phyloP scores from a whole-genome alignment of 1,140 invertebrate species.

The Drosophila ananassae region DNA sequence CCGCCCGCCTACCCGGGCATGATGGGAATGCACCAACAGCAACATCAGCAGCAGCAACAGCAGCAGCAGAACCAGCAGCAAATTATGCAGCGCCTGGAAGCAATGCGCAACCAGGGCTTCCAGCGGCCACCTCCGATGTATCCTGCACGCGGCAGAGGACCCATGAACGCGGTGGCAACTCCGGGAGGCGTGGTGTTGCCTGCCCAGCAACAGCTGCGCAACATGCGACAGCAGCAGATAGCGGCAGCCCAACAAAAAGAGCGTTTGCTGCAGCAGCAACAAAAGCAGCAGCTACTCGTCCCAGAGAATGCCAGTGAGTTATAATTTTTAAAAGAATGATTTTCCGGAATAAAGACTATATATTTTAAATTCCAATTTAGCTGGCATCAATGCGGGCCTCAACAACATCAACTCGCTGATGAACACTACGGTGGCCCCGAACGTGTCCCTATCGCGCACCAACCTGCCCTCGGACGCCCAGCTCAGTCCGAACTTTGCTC shows the following conservation, averaged over 20 bases:
- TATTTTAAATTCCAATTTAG: slow-evolving; percentile 11
- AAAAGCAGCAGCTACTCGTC: slow-evolving; percentile 89
- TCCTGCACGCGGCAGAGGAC: slow-evolving; percentile 56
- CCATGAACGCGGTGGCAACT: slow-evolving; percentile 79
- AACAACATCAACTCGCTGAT: slow-evolving; percentile 91
- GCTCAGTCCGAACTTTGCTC: slow-evolving; percentile 87
- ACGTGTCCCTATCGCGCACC: slow-evolving; percentile 89
- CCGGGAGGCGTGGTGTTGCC: slow-evolving; percentile 68
- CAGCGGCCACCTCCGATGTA: slow-evolving; percentile 82
- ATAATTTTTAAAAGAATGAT: background rate
- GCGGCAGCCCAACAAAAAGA: slow-evolving; percentile 85
- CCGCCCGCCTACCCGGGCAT: slow-evolving; percentile 76
- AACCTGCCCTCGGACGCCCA: slow-evolving; percentile 89
- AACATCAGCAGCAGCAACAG: slow-evolving; percentile 42
- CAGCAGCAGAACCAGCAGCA: slow-evolving; percentile 58
- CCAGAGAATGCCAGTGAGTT: slow-evolving; percentile 86
- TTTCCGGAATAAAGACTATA: too few species aligned
- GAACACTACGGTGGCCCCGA: slow-evolving; percentile 92
- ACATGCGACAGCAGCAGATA: slow-evolving; percentile 68
- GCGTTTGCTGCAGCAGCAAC: slow-evolving; percentile 88
- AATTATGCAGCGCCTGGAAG: slow-evolving; percentile 56
- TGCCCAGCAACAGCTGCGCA: slow-evolving; percentile 79
- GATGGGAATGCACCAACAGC: slow-evolving; percentile 57
- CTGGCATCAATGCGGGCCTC: slow-evolving; percentile 86
- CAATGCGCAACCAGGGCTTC: slow-evolving; percentile 69